These are phyloP conservation scores for Excalfactoria chinensis DNA, from an alignment of 2,113 vertebrate species.

Conservation along the genomic window DNA sequence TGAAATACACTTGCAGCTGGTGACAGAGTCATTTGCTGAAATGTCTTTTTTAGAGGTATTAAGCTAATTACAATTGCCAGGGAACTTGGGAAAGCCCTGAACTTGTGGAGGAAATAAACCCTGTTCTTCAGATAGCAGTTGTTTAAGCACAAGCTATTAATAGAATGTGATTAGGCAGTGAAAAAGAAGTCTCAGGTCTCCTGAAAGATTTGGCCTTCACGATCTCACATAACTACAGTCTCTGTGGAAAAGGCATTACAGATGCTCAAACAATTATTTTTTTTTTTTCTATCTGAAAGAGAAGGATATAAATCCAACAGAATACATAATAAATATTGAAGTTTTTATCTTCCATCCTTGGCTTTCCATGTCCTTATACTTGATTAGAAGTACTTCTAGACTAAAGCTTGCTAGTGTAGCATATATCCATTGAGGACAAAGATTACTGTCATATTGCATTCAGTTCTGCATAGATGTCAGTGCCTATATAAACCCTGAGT, in stretches of 20 bases:
- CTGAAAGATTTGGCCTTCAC: background rate
- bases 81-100: background rate
- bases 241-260: background rate
- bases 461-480: background rate
- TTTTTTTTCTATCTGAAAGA: background rate
- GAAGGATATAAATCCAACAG: background rate
- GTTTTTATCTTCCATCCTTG: background rate
- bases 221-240: background rate
- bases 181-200: constrained; percentile 51
- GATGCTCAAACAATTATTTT: background rate
- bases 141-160: background rate
- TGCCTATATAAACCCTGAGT: background rate
- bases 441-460: background rate
- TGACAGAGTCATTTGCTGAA: background rate
- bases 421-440: background rate
- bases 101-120: background rate
- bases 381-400: background rate
- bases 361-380: background rate
- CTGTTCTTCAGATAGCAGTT: background rate
- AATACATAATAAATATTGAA: background rate
- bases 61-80: background rate
- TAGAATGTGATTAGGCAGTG: background rate
- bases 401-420: background rate
- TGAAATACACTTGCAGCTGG: background rate
- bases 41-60: background rate